These are phyloP conservation scores for Ridgeia piscesae DNA, from an alignment of 1,140 invertebrate genomes.

Conservation along the genomic window DNA sequence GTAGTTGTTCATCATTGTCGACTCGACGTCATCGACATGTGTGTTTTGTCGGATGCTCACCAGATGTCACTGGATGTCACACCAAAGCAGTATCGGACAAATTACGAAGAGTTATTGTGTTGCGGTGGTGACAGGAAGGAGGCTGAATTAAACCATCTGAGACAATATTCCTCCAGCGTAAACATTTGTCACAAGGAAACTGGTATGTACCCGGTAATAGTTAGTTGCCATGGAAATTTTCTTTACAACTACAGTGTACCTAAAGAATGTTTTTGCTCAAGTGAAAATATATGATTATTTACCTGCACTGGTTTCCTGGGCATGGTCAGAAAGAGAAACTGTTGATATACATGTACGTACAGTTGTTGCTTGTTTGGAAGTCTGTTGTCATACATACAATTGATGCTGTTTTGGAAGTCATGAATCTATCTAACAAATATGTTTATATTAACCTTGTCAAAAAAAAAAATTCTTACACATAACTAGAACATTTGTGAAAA, in stretches of 20 bases:
- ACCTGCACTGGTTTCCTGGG: no score
- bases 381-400: no score
- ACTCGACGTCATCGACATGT: background rate
- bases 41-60: background rate
- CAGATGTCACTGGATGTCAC: background rate
- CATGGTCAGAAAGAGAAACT: no score
- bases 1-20: background rate
- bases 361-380: no score
- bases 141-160: background rate
- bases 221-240: background rate
- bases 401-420: no score
- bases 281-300: no score
- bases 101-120: background rate
- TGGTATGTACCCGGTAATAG: background rate
- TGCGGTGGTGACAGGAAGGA: background rate
- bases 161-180: background rate
- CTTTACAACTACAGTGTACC: background rate
- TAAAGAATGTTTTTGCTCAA: background rate
- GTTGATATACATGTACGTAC: no score
- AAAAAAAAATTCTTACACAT: no score
- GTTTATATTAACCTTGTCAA: no score
- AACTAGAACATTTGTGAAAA: no score
- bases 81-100: background rate
- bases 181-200: background rate
- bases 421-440: no score